phyloP scores from a whole-genome alignment of 2,888 invertebrate genomes.

The Drosophila melanosoma region DNA sequence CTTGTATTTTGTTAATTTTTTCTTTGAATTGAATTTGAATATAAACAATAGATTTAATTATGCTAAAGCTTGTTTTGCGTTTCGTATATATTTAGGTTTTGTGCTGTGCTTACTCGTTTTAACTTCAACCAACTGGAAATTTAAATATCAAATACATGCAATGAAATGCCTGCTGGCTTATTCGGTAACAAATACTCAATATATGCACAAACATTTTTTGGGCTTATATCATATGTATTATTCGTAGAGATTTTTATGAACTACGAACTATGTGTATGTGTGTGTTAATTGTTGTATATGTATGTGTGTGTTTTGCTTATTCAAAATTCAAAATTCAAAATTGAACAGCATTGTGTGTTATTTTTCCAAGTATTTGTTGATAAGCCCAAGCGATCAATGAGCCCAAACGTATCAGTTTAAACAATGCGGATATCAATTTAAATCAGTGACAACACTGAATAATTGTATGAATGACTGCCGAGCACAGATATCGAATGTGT shows the following conservation, averaged over 20 bases:
- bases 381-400: slow-evolving; percentile 51
- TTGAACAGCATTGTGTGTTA: slow-evolving; percentile 23
- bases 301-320: not conserved
- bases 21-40: slow-evolving; percentile 7
- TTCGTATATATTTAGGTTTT: slow-evolving; percentile 31
- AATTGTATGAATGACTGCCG: slow-evolving; percentile 37
- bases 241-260: slow-evolving; percentile 20
- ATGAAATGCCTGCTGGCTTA: slow-evolving; percentile 32
- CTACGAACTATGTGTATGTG: slow-evolving; percentile 31
- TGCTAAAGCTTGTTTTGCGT: slow-evolving; percentile 34
- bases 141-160: slow-evolving; percentile 28
- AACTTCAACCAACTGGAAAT: slow-evolving; percentile 50
- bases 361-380: slow-evolving; percentile 53
- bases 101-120: slow-evolving; percentile 27
- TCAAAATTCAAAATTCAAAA: slow-evolving; percentile 36
- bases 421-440: slow-evolving; percentile 42
- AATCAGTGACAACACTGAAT: slow-evolving; percentile 43
- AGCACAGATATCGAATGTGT: slow-evolving; percentile 8
- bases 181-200: slow-evolving; percentile 38
- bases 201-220: slow-evolving; percentile 6
- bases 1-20: not conserved
- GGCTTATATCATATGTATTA: slow-evolving; percentile 42
- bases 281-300: slow-evolving; percentile 10
- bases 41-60: slow-evolving; percentile 37
- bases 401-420: slow-evolving; percentile 39